These are phyloP conservation scores for Oikopleura dioica DNA, from an alignment of 23 tunicate genomes.

Conservation along the genomic window DNA sequence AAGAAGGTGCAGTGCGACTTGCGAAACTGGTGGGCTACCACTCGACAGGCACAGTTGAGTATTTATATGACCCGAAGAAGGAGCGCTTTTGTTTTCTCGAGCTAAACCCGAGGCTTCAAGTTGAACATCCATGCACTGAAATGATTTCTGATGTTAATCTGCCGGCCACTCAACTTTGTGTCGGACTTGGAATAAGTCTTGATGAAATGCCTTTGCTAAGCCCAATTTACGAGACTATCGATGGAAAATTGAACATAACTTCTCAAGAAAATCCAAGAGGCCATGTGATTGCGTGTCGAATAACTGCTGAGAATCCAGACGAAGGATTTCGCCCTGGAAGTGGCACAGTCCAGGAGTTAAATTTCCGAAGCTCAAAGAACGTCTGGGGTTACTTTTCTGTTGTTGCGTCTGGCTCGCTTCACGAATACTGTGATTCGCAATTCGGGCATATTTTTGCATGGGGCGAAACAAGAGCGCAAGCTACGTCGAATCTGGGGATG, in stretches of 20 bases:
- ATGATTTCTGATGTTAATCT: slow-evolving; percentile 90
- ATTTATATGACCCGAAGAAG: slow-evolving; percentile 55
- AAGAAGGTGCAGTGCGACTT: slow-evolving; percentile 62
- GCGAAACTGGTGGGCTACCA: slow-evolving; percentile 94
- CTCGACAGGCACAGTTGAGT: slow-evolving; percentile 92
- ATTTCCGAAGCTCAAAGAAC: slow-evolving; percentile 90
- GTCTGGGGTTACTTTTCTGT: slow-evolving; percentile 98
- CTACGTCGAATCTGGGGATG: slow-evolving; percentile 93
- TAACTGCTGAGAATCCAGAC: slow-evolving; percentile 90
- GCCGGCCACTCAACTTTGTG: slow-evolving; percentile 76
- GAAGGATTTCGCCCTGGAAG: slow-evolving; percentile 84
- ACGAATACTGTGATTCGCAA: slow-evolving; percentile 90
- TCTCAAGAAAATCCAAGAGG: slow-evolving; percentile 52
- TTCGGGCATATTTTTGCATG: slow-evolving; percentile 97
- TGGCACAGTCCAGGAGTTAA: slow-evolving; percentile 95
- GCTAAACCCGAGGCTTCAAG: slow-evolving; percentile 87
- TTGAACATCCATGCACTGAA: slow-evolving; percentile 99
- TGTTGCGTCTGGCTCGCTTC: slow-evolving; percentile 78
- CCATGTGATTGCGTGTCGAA: slow-evolving; percentile 84
- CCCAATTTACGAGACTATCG: too few relatives aligned
- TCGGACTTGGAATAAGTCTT: slow-evolving; percentile 76
- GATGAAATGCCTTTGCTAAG: too few relatives aligned
- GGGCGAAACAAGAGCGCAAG: slow-evolving; percentile 92
- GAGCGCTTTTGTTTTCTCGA: slow-evolving; percentile 35
- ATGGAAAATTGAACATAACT: slow-evolving; percentile 28